Conservation (phyloP, 2,797 vertebrate genomes). For the Lagorchestes hirsutus region DNA sequence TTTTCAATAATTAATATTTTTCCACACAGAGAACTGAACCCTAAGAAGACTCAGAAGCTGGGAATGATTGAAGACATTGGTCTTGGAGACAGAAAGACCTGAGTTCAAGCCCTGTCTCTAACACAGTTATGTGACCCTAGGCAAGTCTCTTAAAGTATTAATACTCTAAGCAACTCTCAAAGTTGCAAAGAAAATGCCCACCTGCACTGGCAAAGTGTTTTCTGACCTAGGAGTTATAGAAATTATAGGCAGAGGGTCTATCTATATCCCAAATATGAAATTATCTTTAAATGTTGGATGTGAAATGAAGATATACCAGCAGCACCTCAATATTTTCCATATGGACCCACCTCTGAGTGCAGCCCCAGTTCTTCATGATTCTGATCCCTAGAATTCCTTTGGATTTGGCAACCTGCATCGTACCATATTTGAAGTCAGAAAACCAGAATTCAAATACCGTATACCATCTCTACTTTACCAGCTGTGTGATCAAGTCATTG, state of each 20-base stretch:
- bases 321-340: not conserved
- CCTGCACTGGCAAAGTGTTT: not conserved
- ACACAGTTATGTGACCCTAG: not conserved
- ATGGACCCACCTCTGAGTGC: not conserved
- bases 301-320: not conserved
- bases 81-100: not conserved
- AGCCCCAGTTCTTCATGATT: not conserved
- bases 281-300: not conserved
- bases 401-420: not conserved
- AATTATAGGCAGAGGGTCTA: not conserved
- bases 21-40: not conserved
- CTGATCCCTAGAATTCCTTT: not conserved
- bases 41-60: not conserved
- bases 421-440: not conserved
- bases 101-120: not conserved
- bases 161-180: not conserved
- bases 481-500: not conserved
- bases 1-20: not conserved
- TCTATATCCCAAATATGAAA: not conserved
- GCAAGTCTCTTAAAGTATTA: not conserved
- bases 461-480: not conserved
- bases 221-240: not conserved
- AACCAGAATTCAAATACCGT: not conserved
- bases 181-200: not conserved
- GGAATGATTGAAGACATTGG: not conserved